phyloP scores from a whole-genome alignment of 2,888 invertebrate species.

The Lasioglossum morio region DNA sequence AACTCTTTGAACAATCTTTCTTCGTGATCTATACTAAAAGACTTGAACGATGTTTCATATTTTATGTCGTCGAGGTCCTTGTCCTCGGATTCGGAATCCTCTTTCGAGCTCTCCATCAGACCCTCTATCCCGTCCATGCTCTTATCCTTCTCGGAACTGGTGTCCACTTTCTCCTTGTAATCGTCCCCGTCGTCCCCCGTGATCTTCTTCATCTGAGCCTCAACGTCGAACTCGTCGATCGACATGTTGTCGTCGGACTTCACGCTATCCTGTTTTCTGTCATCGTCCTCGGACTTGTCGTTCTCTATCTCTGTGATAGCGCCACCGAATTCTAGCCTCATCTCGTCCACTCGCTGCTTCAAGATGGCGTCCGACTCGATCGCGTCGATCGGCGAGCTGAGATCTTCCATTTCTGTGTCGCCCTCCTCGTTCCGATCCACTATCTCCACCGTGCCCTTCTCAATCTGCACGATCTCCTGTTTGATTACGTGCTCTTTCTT shows the following conservation, averaged over 20 bases:
- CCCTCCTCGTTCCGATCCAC: conserved; percentile 79
- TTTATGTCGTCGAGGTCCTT: conserved; percentile 73
- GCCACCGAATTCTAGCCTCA: conserved; percentile 84
- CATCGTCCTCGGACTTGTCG: conserved; percentile 72
- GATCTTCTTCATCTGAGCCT: conserved; percentile 83
- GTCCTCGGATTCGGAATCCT: conserved; percentile 80
- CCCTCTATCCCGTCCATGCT: conserved; percentile 83
- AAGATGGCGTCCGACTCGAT: conserved; percentile 84
- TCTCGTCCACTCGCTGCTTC: conserved; percentile 84
- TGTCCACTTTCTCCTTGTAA: conserved; percentile 81
- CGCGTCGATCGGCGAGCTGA: conserved; percentile 82
- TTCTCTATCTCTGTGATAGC: conserved; percentile 73
- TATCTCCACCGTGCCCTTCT: conserved; percentile 84
- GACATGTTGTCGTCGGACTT: conserved; percentile 76
- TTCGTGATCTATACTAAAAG: conserved; percentile 65
- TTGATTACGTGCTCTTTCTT: conserved; percentile 41
- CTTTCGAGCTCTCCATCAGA: conserved; percentile 83
- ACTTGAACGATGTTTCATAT: conserved; percentile 65
- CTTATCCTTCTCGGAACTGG: conserved; percentile 77
- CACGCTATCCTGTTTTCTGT: conserved; percentile 48
- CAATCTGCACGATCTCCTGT: conserved; percentile 22
- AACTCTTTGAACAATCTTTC: conserved; percentile 75
- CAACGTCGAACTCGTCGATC: conserved; percentile 83
- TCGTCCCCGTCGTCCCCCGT: conserved; percentile 83
- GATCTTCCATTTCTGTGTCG: conserved; percentile 83